These are phyloP conservation scores for Melanotaenia duboulayi DNA, from an alignment of 2,113 vertebrate species.

Conservation along the genomic window DNA sequence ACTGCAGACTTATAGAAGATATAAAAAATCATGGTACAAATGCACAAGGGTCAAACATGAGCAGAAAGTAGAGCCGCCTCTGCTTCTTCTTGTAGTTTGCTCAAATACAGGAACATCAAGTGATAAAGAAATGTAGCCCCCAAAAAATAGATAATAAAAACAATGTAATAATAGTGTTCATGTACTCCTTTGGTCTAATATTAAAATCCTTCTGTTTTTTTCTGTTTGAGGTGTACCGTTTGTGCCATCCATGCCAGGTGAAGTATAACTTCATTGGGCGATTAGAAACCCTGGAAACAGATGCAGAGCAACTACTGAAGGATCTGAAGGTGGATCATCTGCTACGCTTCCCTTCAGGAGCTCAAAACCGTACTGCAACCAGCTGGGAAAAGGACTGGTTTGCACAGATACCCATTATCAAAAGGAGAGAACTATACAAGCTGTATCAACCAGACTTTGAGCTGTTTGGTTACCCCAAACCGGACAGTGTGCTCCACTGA, in stretches of 20 bases:
- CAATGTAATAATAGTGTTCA: neutral
- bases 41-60: neutral
- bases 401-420: slow-evolving; percentile 83
- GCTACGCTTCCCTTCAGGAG: slow-evolving; percentile 88
- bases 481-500: slow-evolving; percentile 83
- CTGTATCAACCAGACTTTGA: slow-evolving; percentile 92
- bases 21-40: neutral
- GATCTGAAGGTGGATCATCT: slow-evolving; percentile 87
- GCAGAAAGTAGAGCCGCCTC: neutral
- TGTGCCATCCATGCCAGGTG: slow-evolving; percentile 95
- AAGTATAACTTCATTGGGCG: slow-evolving; percentile 95
- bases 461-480: slow-evolving; percentile 93
- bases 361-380: slow-evolving; percentile 86
- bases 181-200: neutral
- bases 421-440: slow-evolving; percentile 89
- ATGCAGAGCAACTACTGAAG: slow-evolving; percentile 89
- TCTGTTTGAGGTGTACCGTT: slow-evolving; percentile 80
- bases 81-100: neutral
- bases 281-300: slow-evolving; percentile 92
- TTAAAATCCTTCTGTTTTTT: neutral
- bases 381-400: slow-evolving; percentile 94
- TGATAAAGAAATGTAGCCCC: slow-evolving; percentile 1
- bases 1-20: neutral
- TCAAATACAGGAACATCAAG: neutral
- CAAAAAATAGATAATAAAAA: neutral